Conservation (phyloP, 2,113 vertebrate genomes). For the Solea solea region DNA sequence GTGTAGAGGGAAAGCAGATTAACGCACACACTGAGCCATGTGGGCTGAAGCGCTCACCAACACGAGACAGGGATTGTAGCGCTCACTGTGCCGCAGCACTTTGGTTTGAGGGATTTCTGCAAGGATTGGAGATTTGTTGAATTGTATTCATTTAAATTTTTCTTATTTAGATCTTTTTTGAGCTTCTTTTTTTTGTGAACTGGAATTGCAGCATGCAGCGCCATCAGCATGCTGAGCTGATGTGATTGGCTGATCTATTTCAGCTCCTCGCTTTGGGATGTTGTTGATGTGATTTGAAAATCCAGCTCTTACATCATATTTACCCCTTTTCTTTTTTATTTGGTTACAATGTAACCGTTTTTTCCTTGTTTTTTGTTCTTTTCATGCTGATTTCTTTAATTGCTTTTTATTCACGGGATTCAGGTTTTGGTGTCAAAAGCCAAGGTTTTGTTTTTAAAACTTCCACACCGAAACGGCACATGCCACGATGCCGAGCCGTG, state of each 20-base stretch:
- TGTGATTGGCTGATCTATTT: constrained; percentile 57
- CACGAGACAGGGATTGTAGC: constrained; percentile 17
- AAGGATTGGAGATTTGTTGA: constrained; percentile 5
- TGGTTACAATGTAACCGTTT: neutral
- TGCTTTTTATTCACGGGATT: constrained; percentile 13
- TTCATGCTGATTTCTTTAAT: neutral
- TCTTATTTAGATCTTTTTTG: neutral
- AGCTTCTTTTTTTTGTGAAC: constrained; percentile 36
- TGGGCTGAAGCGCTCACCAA: constrained; percentile 54
- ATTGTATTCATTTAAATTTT: constrained; percentile 19
- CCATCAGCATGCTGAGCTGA: constrained; percentile 22
- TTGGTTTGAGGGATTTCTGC: constrained; percentile 30
- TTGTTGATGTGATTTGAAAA: constrained; percentile 31
- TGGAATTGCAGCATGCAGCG: constrained; percentile 46
- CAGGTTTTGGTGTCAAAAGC: neutral
- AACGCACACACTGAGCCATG: constrained; percentile 59
- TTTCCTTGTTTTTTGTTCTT: constrained; percentile 1
- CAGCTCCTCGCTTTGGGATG: constrained; percentile 32
- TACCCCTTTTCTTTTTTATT: neutral
- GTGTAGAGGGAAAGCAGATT: constrained; percentile 55
- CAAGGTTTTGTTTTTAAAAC: neutral
- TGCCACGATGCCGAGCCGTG: constrained; percentile 66
- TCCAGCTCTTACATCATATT: neutral
- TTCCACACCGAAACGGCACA: neutral
- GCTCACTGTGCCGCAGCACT: constrained; percentile 36